phyloP scores from a whole-genome alignment of 2,797 vertebrate genomes.

The Mormyrus hasselquistii region DNA sequence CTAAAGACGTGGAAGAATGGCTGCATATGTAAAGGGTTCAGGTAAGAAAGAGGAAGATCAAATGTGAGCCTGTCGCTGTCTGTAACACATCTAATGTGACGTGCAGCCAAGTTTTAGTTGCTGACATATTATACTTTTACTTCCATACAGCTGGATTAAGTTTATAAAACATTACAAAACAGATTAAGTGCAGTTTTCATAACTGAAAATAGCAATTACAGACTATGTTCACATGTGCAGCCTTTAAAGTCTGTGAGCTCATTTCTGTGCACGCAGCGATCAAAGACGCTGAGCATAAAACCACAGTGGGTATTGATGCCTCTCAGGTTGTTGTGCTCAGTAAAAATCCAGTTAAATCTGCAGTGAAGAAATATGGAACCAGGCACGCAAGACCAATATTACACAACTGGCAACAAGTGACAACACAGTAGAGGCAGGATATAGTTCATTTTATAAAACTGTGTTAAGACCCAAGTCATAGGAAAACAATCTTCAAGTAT shows the following conservation, averaged over 20 bases:
- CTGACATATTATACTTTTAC: background rate
- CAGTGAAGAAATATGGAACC: background rate
- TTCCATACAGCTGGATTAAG: background rate
- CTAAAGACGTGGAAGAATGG: background rate
- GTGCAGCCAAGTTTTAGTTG: background rate
- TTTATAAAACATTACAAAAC: background rate
- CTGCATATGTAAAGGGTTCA: background rate
- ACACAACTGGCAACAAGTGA: background rate
- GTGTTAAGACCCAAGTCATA: background rate
- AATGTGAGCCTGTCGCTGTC: background rate
- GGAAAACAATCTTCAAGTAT: background rate
- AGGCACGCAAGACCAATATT: background rate
- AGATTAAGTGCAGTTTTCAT: background rate
- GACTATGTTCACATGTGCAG: background rate
- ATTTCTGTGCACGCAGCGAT: background rate
- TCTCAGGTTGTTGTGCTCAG: background rate
- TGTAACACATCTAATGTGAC: background rate
- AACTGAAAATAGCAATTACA: background rate
- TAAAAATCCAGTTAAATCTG: background rate
- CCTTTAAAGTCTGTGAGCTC: background rate
- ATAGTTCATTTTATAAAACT: background rate
- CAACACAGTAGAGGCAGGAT: background rate
- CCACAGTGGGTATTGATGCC: background rate
- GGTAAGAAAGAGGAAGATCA: background rate
- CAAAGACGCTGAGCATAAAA: background rate